Conservation (phyloP, 2,797 vertebrate species). For the Danio albolineatus region DNA sequence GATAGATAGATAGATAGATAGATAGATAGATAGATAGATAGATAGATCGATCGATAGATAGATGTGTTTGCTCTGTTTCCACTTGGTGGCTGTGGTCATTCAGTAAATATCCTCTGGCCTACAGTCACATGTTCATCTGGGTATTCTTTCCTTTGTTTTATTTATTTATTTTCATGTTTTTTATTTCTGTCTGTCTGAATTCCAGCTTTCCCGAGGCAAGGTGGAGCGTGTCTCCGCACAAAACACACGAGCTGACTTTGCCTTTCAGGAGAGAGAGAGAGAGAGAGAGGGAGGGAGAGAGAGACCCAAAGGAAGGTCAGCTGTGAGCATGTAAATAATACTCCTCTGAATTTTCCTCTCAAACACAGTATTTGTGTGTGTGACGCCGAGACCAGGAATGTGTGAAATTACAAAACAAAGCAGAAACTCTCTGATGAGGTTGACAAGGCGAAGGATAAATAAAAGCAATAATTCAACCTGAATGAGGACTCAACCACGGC, state of each 20-base stretch:
- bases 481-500: neutral
- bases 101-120: neutral
- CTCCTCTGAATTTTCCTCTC: neutral
- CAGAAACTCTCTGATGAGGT: neutral
- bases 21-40: too few relatives aligned
- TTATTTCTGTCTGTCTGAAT: conserved; percentile 33
- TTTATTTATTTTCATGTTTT: conserved; percentile 12
- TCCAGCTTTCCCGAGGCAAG: conserved; percentile 41
- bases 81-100: neutral
- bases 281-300: conserved; percentile 16
- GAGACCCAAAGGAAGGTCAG: conserved; percentile 24
- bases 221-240: conserved; percentile 37
- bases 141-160: neutral
- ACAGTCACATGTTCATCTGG: conserved; percentile 13
- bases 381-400: conserved; percentile 10
- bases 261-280: conserved; percentile 29
- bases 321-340: conserved; percentile 17
- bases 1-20: too few relatives aligned
- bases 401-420: neutral
- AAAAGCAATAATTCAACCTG: neutral
- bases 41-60: too few relatives aligned
- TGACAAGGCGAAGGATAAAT: neutral
- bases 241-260: conserved; percentile 42
- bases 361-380: conserved; percentile 18
- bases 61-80: neutral